Evolutionary conservation across 2,888 invertebrate species (phyloP).

Genomic region (Bembecia ichneumoniformis): DNA sequence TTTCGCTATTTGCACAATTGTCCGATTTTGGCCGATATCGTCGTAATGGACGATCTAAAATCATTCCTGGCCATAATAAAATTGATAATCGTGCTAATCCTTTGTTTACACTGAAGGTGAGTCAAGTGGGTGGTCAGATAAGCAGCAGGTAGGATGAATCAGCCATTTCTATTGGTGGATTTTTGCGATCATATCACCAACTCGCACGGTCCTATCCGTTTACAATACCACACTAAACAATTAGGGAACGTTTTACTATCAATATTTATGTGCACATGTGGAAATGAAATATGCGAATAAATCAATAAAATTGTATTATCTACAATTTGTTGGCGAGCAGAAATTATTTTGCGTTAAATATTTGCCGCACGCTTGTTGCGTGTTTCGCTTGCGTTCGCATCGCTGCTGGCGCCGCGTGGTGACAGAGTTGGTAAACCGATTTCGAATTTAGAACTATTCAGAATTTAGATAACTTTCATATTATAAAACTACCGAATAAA

Average conservation of each 20-base stretch:
- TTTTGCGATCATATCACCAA: conserved; percentile 28
- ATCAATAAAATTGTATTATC: conserved; percentile 14
- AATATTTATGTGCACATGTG: conserved; percentile 16
- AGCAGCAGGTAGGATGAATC: conserved; percentile 42
- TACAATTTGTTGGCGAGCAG: not conserved
- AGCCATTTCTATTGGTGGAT: conserved; percentile 46
- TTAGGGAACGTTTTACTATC: conserved; percentile 21
- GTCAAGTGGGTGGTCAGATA: conserved; percentile 60
- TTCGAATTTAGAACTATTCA: too few relatives aligned
- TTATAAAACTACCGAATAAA: too few relatives aligned
- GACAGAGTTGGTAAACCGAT: not conserved
- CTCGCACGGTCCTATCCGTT: conserved; percentile 15
- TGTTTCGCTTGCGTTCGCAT: not conserved
- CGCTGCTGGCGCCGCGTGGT: conserved; percentile 1
- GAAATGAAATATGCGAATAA: conserved; percentile 17
- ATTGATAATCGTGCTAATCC: conserved; percentile 63
- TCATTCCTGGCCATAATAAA: conserved; percentile 47
- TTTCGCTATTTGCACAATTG: conserved; percentile 57
- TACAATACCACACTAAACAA: conserved; percentile 3
- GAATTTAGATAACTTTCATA: too few relatives aligned
- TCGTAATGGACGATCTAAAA: conserved; percentile 37
- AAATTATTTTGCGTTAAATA: not conserved
- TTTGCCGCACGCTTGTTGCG: not conserved
- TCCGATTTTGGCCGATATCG: conserved; percentile 28
- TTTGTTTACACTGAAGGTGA: conserved; percentile 55